These are phyloP conservation scores for Chascanopsetta lugubris DNA, from an alignment of 2,113 vertebrate genomes.

Conservation along the genomic window DNA sequence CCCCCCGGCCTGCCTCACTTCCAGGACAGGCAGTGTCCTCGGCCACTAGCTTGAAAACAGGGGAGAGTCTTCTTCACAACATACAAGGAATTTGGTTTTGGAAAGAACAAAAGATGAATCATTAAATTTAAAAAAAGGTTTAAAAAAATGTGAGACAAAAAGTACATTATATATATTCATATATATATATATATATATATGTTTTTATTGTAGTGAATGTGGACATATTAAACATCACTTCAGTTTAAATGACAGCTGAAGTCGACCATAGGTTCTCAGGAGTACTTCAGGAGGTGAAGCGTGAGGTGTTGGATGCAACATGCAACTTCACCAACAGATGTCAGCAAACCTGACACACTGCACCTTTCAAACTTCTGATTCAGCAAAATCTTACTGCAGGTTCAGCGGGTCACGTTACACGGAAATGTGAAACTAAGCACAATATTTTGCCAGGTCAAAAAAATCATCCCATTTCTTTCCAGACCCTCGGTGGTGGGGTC, in stretches of 20 bases:
- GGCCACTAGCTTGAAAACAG: constrained; percentile 32
- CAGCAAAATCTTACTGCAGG: constrained; percentile 31
- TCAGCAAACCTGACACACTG: constrained; percentile 38
- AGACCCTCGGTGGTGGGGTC: constrained; percentile 47
- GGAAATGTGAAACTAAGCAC: constrained; percentile 56
- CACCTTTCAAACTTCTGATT: constrained; percentile 42
- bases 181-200: too few species aligned
- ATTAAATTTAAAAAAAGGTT: too few species aligned
- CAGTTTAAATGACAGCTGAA: too few species aligned
- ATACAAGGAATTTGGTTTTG: too few species aligned
- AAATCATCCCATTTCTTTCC: constrained; percentile 72
- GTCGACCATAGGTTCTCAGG: too few species aligned
- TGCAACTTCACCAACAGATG: constrained; percentile 37
- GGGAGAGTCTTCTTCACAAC: constrained; percentile 22
- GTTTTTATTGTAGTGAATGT: too few species aligned
- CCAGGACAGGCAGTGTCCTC: constrained; percentile 2
- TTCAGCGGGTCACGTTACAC: constrained; percentile 47
- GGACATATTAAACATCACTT: too few species aligned
- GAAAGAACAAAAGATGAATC: too few species aligned
- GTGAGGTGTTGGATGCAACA: constrained; percentile 46
- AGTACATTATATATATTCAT: too few species aligned
- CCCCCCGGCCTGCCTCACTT: constrained; percentile 14
- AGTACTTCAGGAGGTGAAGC: too few species aligned
- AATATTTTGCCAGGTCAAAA: constrained; percentile 63
- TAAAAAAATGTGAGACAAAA: too few species aligned